phyloP scores from a whole-genome alignment of 2,888 invertebrate genomes.

The Phrixothrix hirtus region DNA sequence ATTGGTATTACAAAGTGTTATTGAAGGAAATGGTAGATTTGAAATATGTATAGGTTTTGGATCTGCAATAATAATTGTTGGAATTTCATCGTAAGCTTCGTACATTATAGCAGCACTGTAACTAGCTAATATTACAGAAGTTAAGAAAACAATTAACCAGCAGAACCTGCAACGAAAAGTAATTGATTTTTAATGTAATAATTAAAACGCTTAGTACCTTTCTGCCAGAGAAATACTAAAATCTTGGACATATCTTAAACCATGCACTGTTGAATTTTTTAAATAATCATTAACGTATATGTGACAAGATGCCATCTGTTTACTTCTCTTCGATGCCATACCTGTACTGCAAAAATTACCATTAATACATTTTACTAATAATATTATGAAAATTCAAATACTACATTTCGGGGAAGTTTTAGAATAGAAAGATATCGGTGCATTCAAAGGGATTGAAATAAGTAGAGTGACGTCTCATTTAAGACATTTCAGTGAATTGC shows the following conservation, averaged over 20 bases:
- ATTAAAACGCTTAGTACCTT: no score
- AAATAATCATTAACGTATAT: constrained; percentile 9
- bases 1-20: constrained; percentile 85
- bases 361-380: no score
- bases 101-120: constrained; percentile 76
- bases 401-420: no score
- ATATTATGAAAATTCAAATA: no score
- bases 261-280: constrained; percentile 12
- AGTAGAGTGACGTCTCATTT: no score
- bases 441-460: no score
- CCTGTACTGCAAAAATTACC: no score
- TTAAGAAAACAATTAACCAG: constrained; percentile 70
- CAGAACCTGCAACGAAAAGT: constrained; percentile 64
- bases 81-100: constrained; percentile 70
- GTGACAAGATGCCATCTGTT: no score
- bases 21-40: constrained; percentile 77
- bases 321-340: no score
- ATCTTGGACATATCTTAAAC: constrained; percentile 10
- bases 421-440: no score
- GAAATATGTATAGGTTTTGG: constrained; percentile 69
- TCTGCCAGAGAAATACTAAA: constrained; percentile 11
- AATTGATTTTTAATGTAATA: no score
- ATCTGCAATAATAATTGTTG: constrained; percentile 78
- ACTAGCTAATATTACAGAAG: constrained; percentile 66
- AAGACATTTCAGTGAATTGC: no score